Conservation (phyloP, 2,113 vertebrate genomes). For the Poicephalus gulielmi region DNA sequence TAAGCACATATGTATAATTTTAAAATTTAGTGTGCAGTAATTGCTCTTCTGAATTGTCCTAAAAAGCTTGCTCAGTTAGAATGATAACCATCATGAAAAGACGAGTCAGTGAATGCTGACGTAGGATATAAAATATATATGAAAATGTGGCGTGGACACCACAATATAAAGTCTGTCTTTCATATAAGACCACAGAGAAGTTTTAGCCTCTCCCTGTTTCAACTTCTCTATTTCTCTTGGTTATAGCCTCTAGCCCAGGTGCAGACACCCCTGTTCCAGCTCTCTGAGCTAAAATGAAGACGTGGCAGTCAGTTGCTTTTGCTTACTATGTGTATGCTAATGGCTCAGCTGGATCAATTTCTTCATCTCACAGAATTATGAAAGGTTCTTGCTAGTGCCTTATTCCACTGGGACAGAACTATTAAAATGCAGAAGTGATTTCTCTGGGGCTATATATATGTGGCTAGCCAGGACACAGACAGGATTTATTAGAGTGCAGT, state of each 20-base stretch:
- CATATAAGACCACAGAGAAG: accelerated
- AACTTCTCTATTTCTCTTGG: background rate
- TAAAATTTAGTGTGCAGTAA: background rate
- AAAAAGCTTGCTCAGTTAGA: background rate
- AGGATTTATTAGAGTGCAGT: conserved; percentile 32
- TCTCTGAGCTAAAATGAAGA: background rate
- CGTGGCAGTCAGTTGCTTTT: background rate
- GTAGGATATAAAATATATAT: background rate
- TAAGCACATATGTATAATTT: background rate
- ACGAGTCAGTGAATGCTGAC: background rate
- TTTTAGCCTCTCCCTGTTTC: background rate
- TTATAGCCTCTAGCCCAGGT: background rate
- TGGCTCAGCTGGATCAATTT: background rate
- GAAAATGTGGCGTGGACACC: background rate
- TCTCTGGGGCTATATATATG: background rate
- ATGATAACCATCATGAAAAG: background rate
- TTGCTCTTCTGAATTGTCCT: background rate
- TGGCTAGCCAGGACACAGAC: background rate
- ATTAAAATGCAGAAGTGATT: conserved; percentile 4
- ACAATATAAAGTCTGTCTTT: background rate
- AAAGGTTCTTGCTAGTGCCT: background rate
- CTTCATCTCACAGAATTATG: background rate
- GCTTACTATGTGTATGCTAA: background rate
- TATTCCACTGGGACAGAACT: background rate
- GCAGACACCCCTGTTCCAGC: background rate